These are phyloP conservation scores for Pseudoips prasinana DNA, from an alignment of 2,888 invertebrate genomes.

Conservation along the genomic window DNA sequence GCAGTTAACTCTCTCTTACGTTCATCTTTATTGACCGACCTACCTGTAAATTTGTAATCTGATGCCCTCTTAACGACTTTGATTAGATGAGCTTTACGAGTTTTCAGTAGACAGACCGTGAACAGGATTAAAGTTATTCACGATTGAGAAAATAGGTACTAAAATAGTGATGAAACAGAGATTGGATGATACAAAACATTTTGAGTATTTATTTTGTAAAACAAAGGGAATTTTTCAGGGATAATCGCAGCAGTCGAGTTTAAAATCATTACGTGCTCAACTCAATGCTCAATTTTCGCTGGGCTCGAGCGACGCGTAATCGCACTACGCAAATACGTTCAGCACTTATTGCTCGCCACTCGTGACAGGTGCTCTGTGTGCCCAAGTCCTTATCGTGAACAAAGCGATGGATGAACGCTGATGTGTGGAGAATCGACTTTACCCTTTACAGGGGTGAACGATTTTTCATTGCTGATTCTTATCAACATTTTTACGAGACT, in stretches of 20 bases:
- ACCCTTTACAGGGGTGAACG: slow-evolving; percentile 26
- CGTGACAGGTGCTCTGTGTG: slow-evolving; percentile 65
- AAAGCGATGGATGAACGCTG: slow-evolving; percentile 59
- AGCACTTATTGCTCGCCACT: slow-evolving; percentile 72
- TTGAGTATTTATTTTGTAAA: background rate
- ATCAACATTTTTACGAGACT: background rate
- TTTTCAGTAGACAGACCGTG: slow-evolving; percentile 44
- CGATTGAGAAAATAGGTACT: slow-evolving; percentile 25
- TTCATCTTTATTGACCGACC: slow-evolving; percentile 67
- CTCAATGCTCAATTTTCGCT: slow-evolving; percentile 42
- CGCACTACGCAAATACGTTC: slow-evolving; percentile 74
- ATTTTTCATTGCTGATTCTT: slow-evolving; percentile 20
- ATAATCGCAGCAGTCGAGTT: slow-evolving; percentile 22
- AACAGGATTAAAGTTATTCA: slow-evolving; percentile 33
- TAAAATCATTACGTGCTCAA: slow-evolving; percentile 34
- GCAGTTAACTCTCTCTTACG: slow-evolving; percentile 74
- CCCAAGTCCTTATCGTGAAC: slow-evolving; percentile 61
- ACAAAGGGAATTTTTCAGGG: slow-evolving; percentile 12
- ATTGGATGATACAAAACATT: slow-evolving; percentile 7
- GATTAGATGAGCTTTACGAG: slow-evolving; percentile 55
- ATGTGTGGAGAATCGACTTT: slow-evolving; percentile 43
- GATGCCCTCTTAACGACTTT: slow-evolving; percentile 57
- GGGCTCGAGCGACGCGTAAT: slow-evolving; percentile 59
- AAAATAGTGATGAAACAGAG: slow-evolving; percentile 25
- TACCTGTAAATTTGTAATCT: slow-evolving; percentile 73